A percentile compares a stretch with the other conserved stretches of the same genome.
Evolutionary conservation across 2,797 vertebrate genomes (phyloP).

Genomic region (Danio aesculapii): DNA sequence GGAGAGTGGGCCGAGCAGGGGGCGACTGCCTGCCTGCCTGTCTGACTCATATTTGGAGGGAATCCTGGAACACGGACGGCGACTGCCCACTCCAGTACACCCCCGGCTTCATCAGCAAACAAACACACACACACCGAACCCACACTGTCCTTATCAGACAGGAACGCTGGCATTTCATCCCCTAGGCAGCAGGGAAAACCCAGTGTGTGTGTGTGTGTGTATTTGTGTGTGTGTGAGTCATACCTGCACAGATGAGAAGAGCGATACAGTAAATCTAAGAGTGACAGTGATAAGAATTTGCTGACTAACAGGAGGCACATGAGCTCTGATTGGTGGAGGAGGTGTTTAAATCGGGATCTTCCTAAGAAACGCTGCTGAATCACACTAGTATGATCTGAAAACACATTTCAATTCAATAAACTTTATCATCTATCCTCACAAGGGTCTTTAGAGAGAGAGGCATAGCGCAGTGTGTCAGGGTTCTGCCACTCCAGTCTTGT

Average conservation of each 20-base stretch:
- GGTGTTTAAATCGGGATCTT: background rate
- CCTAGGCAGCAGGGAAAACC: conserved; percentile 59
- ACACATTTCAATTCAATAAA: background rate
- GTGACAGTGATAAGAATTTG: conserved; percentile 47
- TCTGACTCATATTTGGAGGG: conserved; percentile 85
- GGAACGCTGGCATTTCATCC: conserved; percentile 50
- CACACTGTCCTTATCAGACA: conserved; percentile 52
- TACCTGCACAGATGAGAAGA: conserved; percentile 61
- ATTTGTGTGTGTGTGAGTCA: conserved; percentile 56
- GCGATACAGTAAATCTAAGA: conserved; percentile 53
- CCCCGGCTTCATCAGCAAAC: conserved; percentile 82
- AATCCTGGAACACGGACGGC: conserved; percentile 83
- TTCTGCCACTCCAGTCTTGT: too few relatives aligned
- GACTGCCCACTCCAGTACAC: conserved; percentile 83
- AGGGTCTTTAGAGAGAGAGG: too few relatives aligned
- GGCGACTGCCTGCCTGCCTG: conserved; percentile 68
- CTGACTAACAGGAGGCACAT: conserved; percentile 55
- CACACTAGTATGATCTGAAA: background rate
- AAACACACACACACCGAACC: conserved; percentile 56
- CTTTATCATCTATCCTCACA: too few relatives aligned
- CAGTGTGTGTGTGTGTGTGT: conserved; percentile 34
- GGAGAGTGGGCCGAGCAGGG: conserved; percentile 74
- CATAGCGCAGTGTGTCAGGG: too few relatives aligned
- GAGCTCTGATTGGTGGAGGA: conserved; percentile 23
- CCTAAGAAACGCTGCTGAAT: background rate